Conservation (phyloP, 2,888 invertebrate genomes). For the Acanthosepion esculentum region DNA sequence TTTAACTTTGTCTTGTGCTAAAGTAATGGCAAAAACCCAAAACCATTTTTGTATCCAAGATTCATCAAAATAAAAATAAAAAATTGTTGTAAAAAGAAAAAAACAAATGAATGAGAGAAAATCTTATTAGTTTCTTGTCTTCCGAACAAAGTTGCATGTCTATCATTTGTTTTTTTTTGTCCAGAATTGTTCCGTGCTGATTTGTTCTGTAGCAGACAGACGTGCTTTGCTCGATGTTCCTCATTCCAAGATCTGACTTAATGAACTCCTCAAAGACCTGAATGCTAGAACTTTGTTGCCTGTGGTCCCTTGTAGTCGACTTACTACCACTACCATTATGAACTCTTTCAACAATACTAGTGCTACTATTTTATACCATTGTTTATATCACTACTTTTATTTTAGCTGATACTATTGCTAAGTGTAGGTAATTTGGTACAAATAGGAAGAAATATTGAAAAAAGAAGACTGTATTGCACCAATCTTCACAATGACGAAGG, state of each 20-base stretch:
- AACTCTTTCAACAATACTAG: not conserved
- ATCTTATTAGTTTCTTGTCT: slow-evolving; percentile 20
- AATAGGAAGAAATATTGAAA: not conserved
- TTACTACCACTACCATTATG: not conserved
- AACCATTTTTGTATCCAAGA: not conserved
- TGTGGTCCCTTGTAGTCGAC: not conserved
- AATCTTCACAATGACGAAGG: too few relatives aligned
- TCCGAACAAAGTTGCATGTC: not conserved
- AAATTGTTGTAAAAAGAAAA: not conserved
- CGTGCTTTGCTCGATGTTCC: not conserved
- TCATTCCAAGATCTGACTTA: not conserved
- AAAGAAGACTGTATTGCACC: too few relatives aligned
- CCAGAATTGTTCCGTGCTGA: not conserved
- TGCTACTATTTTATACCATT: not conserved
- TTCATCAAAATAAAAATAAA: not conserved
- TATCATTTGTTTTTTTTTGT: not conserved
- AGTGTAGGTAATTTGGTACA: not conserved
- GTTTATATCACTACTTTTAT: not conserved
- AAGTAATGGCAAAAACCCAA: not conserved
- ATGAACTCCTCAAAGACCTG: slow-evolving; percentile 9
- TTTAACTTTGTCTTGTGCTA: not conserved
- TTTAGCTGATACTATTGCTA: not conserved
- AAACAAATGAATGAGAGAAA: not conserved
- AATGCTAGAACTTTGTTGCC: not conserved
- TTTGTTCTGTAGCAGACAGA: slow-evolving; percentile 2